Evolutionary conservation across 2,888 invertebrate species (phyloP), one percentile per base, ranked within the genome.

Genomic region (Subacronicta megacephala): DNA sequence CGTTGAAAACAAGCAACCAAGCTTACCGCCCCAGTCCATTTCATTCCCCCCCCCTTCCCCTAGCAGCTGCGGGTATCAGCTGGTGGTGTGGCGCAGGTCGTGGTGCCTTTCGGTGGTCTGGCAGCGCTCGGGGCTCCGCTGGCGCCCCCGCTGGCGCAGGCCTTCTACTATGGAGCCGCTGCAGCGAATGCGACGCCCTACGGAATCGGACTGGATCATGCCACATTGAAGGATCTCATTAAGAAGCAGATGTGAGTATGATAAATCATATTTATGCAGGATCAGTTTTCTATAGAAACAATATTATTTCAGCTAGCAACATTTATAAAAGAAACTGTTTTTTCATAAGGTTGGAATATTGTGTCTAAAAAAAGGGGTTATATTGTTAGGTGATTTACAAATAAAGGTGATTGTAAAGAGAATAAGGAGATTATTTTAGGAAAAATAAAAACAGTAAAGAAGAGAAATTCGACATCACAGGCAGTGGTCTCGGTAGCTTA

Each of bases 201-300:
- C 77, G 95, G 95, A 16, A 82, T 95, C 23, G 95, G 95, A 10
- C 75, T 95, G 9, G 96, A 96, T 75, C 95, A 95, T 52, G 85
- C 83, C 4, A 96, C 96, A 61, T 92, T 98, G 10, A 98, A 97
- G 90, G 98, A 98, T 64, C 96, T 97, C 72, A 96, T 98, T 71
- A 97, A 96, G 88, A 98, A 98, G 82, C 98, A 99, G 94, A 97
- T 98, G 98, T 98, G 92, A 96, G 97, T 96, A 67, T 66, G 0
- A n/a, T 10, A 5, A n/a, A n/a, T n/a, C n/a, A n/a, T n/a, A n/a
- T n/a, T n/a, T n/a, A n/a, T n/a, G n/a, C n/a, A n/a, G n/a, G n/a
- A n/a, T n/a, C n/a, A n/a, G n/a, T n/a, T n/a, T n/a, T n/a, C n/a
- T n/a, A n/a, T n/a, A n/a, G n/a, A n/a, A n/a, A n/a, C n/a, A n/a